Percentiles rank a stretch among this genome's conserved stretches.
Conservation (phyloP, 2,113 vertebrate genomes). For the Irena cyanogastra region DNA sequence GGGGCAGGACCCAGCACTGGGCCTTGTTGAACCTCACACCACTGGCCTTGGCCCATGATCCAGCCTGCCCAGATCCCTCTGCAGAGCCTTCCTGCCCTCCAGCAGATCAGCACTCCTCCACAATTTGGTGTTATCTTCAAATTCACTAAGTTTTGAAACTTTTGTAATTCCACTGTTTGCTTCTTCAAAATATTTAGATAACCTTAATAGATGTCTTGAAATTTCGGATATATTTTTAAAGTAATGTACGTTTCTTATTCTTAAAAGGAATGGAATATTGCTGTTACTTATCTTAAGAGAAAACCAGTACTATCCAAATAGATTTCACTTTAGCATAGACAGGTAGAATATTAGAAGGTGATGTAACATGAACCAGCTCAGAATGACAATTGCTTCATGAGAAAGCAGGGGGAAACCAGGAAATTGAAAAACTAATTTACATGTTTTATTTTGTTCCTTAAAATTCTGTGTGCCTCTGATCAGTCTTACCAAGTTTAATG, state of each 20-base stretch:
- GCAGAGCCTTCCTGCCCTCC: background rate
- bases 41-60: fast-evolving
- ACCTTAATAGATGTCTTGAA: background rate
- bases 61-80: background rate
- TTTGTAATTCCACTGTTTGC: background rate
- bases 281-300: background rate
- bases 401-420: background rate
- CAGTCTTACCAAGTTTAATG: background rate
- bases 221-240: background rate
- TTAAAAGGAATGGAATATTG: background rate
- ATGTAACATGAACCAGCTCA: background rate
- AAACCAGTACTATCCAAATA: background rate
- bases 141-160: background rate
- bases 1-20: background rate
- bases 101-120: fast-evolving
- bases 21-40: background rate
- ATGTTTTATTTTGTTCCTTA: background rate
- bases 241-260: background rate
- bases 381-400: background rate
- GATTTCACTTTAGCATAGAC: background rate
- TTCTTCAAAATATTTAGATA: background rate
- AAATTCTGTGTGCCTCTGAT: background rate
- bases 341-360: background rate
- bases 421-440: background rate
- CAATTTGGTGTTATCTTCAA: background rate